Evolutionary conservation across 2,797 vertebrate species (phyloP).

Genomic region (Acipenser ruthenus): DNA sequence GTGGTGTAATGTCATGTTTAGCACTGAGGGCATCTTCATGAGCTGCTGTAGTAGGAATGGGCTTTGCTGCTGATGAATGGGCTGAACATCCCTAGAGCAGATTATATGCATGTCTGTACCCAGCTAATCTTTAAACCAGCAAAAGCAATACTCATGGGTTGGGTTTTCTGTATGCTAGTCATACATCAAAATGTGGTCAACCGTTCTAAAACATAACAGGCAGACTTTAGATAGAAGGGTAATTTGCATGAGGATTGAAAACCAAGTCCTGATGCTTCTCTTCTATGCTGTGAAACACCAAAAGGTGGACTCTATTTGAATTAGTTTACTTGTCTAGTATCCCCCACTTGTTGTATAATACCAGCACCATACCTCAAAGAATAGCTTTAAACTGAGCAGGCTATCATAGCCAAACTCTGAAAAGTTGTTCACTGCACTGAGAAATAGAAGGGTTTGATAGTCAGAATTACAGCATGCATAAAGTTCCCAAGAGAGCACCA

Average conservation of each 20-base stretch:
- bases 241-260: too few species aligned
- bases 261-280: too few species aligned
- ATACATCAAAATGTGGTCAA: neutral
- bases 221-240: neutral
- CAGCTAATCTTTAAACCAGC: conserved; percentile 1
- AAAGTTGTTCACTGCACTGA: conserved; percentile 24
- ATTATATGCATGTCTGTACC: neutral
- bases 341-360: too few species aligned
- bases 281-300: too few species aligned
- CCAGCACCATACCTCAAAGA: neutral
- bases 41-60: too few species aligned
- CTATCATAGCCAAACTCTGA: neutral
- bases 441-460: conserved; percentile 17
- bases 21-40: neutral
- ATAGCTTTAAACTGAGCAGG: neutral
- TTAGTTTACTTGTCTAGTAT: too few species aligned
- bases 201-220: neutral
- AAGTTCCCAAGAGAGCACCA: conserved; percentile 20
- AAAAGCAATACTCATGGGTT: neutral
- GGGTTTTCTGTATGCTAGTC: neutral
- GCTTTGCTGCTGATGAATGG: too few species aligned
- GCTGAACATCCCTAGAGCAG: neutral
- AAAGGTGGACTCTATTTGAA: too few species aligned
- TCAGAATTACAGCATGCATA: conserved; percentile 15
- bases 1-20: neutral